A percentile compares a stretch with the other conserved stretches of the same genome.
Conservation (phyloP, 2,888 invertebrate species). For the Lasioglossum oenotherae region DNA sequence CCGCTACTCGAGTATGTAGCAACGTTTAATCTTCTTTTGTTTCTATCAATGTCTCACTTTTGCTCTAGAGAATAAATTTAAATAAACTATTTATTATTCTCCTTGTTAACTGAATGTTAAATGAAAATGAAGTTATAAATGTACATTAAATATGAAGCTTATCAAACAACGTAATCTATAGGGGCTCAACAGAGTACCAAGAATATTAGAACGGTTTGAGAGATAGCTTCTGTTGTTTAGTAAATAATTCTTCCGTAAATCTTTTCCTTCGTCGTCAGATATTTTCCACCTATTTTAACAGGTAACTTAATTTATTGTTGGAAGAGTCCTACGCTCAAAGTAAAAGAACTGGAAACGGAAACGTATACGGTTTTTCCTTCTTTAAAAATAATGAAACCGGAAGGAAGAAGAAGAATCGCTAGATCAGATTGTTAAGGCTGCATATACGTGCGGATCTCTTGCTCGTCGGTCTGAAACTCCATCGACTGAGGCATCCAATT, state of each 20-base stretch:
- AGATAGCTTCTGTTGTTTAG: background rate
- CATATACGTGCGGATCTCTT: background rate
- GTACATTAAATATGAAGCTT: background rate
- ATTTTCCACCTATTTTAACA: background rate
- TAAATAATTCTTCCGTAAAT: background rate
- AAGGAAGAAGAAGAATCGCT: background rate
- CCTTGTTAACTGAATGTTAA: background rate
- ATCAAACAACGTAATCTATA: too few relatives aligned
- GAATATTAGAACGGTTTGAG: background rate
- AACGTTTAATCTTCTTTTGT: background rate
- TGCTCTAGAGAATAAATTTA: background rate
- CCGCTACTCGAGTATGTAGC: too few relatives aligned
- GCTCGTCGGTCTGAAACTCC: background rate
- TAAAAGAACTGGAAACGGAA: background rate
- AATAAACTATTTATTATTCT: background rate
- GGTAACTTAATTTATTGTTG: background rate
- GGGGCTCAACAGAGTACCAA: background rate
- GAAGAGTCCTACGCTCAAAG: background rate
- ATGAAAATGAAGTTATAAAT: background rate
- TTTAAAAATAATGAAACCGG: background rate
- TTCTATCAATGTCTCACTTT: background rate
- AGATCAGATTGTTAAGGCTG: background rate
- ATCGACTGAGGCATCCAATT: constrained; percentile 3
- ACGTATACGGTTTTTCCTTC: background rate
- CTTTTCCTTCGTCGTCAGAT: background rate